These are phyloP conservation scores for Peromyscus melanophrys DNA, from an alignment of 2,797 vertebrate species.

Conservation along the genomic window DNA sequence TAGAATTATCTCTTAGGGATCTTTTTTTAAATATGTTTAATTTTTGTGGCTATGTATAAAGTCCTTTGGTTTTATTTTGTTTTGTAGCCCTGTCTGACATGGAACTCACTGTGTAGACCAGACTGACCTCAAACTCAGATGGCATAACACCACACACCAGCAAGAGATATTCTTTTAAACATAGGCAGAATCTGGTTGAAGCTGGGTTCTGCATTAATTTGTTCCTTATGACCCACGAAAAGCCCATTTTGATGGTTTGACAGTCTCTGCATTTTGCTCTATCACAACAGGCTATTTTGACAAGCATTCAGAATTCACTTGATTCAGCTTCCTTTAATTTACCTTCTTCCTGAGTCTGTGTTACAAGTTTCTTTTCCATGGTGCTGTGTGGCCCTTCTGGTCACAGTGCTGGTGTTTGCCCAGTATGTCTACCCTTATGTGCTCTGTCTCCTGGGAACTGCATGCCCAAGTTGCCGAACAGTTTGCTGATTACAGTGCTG, in stretches of 20 bases:
- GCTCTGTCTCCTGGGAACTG: accelerated
- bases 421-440: accelerated
- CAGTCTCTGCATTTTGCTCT: accelerated
- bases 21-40: background rate
- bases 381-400: no score
- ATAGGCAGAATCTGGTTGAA: background rate
- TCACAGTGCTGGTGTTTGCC: background rate
- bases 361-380: accelerated
- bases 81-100: background rate
- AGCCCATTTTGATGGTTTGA: background rate
- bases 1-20: no score
- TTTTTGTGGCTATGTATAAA: background rate
- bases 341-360: background rate
- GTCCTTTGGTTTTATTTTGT: background rate
- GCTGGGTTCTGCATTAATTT: background rate
- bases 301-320: background rate
- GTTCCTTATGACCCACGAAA: background rate
- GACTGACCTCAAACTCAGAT: background rate
- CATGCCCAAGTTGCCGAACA: accelerated
- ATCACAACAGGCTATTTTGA: accelerated
- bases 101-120: background rate
- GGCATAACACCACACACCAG: background rate
- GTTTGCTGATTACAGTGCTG: background rate
- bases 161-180: background rate
- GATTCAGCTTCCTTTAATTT: background rate